These are phyloP conservation scores for Bacillus rossius DNA, from an alignment of 1,140 invertebrate genomes.

Conservation along the genomic window DNA sequence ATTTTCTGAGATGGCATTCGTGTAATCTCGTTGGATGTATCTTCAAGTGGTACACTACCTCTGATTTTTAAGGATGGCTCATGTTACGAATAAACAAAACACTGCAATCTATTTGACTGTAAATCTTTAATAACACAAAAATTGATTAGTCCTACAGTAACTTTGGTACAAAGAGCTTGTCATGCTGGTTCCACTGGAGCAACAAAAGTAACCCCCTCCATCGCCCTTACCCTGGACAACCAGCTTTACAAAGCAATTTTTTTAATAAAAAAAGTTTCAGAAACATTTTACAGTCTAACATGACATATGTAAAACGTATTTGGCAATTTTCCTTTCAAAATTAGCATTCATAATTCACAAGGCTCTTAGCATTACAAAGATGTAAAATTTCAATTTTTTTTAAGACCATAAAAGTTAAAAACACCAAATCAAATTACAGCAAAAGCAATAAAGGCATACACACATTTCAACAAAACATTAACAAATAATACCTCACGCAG, in stretches of 20 bases:
- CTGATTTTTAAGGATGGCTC: no score
- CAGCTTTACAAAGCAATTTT: conserved; percentile 16
- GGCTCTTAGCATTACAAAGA: not conserved
- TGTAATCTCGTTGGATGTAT: no score
- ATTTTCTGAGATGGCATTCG: no score
- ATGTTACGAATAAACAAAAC: no score
- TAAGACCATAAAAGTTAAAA: not conserved
- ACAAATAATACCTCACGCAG: no score
- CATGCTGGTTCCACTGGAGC: conserved; percentile 3
- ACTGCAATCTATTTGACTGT: conserved; percentile 21
- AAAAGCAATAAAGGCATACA: no score
- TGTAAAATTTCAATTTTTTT: not conserved
- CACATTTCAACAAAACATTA: no score
- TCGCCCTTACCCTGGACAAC: conserved; percentile 6
- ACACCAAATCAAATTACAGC: no score
- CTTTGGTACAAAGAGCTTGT: conserved; percentile 29
- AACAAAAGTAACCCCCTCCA: conserved; percentile 17
- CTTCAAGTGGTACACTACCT: no score
- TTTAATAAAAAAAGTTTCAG: conserved; percentile 15
- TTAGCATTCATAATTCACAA: not conserved
- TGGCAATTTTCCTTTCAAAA: not conserved
- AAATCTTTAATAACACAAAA: conserved; percentile 30
- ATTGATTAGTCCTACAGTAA: conserved; percentile 25
- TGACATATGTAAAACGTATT: conserved; percentile 14
- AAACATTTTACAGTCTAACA: conserved; percentile 10